Percentiles rank a stretch among this genome's conserved stretches.
Evolutionary conservation across 2,888 invertebrate species (phyloP).

Genomic region (Cynaeus angustus): DNA sequence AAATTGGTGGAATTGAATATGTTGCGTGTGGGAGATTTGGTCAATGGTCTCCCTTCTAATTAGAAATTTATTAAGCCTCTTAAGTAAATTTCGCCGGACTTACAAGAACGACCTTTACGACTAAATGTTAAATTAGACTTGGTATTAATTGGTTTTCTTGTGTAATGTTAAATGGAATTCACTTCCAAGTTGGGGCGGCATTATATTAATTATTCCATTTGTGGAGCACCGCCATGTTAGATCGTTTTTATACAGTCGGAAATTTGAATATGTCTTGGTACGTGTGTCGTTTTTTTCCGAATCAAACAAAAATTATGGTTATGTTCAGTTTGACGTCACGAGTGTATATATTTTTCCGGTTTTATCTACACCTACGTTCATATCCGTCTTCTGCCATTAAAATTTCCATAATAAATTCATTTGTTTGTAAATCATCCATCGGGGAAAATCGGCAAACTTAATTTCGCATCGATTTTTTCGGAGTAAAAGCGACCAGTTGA

Average conservation of each 20-base stretch:
- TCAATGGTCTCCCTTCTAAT: conserved; percentile 31
- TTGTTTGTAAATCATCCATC: conserved; percentile 40
- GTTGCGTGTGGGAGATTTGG: conserved; percentile 38
- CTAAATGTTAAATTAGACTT: conserved; percentile 40
- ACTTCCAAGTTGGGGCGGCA: conserved; percentile 8
- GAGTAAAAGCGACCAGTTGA: neutral
- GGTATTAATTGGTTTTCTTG: conserved; percentile 45
- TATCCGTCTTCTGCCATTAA: conserved; percentile 23
- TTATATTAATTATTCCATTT: conserved; percentile 41
- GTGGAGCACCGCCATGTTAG: neutral
- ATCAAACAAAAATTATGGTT: conserved; percentile 32
- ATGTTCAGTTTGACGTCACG: conserved; percentile 33
- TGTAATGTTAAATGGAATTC: conserved; percentile 34
- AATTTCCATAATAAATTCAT: conserved; percentile 43
- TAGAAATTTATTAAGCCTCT: conserved; percentile 46
- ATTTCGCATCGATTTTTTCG: conserved; percentile 23
- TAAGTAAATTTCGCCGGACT: conserved; percentile 33
- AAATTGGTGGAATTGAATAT: conserved; percentile 21
- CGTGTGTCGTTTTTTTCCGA: conserved; percentile 28
- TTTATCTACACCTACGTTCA: conserved; percentile 27
- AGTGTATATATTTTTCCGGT: conserved; percentile 11
- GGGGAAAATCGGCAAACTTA: conserved; percentile 18
- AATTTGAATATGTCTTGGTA: neutral
- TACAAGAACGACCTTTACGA: conserved; percentile 17
- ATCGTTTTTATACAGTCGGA: neutral